These are phyloP conservation scores for Collichthys lucidus DNA, from an alignment of 2,113 vertebrate genomes.

Conservation along the genomic window DNA sequence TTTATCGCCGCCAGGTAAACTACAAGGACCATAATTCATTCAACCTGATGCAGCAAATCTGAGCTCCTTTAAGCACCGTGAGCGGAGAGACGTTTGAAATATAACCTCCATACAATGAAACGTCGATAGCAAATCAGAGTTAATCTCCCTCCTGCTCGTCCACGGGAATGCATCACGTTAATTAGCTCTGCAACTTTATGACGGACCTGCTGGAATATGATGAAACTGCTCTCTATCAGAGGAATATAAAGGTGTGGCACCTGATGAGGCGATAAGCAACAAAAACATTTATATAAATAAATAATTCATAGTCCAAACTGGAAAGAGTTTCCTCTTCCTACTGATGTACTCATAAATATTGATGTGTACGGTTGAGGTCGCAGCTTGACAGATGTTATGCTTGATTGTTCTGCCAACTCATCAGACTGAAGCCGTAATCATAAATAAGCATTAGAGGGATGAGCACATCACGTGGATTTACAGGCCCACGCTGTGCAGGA, in stretches of 20 bases:
- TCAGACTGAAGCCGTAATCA: slow-evolving; percentile 44
- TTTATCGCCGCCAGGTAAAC: background rate
- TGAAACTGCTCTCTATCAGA: background rate
- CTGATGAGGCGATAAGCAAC: background rate
- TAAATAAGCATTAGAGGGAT: slow-evolving; percentile 3
- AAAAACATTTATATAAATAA: background rate
- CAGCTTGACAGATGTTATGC: slow-evolving; percentile 43
- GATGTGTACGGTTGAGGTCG: slow-evolving; percentile 9
- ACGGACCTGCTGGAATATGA: background rate
- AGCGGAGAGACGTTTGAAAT: background rate
- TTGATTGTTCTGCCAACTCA: slow-evolving; percentile 39
- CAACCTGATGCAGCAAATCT: slow-evolving; percentile 2
- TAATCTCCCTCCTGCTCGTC: background rate
- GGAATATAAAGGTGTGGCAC: background rate
- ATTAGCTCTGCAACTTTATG: background rate
- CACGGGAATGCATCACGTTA: slow-evolving; percentile 7
- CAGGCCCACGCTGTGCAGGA: slow-evolving; percentile 12
- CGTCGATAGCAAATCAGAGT: background rate
- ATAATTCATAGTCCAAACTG: background rate
- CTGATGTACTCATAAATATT: slow-evolving; percentile 37
- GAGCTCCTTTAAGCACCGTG: background rate
- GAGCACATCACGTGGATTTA: slow-evolving; percentile 4
- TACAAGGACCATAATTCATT: background rate
- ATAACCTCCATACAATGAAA: background rate
- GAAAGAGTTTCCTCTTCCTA: background rate